Percentiles rank a stretch among this genome's conserved stretches.
Conservation (phyloP, 2,797 vertebrate genomes). For the Manis pentadactyla region DNA sequence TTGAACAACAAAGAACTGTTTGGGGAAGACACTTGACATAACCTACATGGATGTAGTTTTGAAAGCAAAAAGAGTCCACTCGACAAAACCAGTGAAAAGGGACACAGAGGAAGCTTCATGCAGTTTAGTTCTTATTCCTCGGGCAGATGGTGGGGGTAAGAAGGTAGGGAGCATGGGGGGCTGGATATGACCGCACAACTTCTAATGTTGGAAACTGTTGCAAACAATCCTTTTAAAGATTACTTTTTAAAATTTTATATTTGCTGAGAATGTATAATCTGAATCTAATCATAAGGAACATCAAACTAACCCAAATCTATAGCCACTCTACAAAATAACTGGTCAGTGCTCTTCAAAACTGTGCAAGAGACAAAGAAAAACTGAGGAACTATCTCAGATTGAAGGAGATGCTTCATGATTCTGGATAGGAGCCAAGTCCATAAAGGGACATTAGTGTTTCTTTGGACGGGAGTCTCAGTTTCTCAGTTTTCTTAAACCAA, state of each 20-base stretch:
- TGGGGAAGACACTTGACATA: not conserved
- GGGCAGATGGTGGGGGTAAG: too few relatives aligned
- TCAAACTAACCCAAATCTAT: not conserved
- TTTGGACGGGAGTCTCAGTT: not conserved
- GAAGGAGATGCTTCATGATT: not conserved
- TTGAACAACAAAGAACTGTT: not conserved
- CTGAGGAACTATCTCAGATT: not conserved
- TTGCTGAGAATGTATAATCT: constrained; percentile 7
- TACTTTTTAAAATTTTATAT: not conserved
- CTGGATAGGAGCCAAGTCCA: not conserved
- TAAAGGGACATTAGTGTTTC: not conserved
- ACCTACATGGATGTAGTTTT: not conserved
- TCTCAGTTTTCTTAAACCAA: constrained; percentile 19
- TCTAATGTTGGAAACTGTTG: not conserved
- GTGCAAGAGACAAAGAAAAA: not conserved
- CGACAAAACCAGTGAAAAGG: not conserved
- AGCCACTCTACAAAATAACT: not conserved
- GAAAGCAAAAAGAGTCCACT: not conserved
- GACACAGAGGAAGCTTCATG: not conserved
- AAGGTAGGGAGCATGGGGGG: too few relatives aligned
- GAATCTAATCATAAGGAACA: not conserved
- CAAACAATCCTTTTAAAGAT: not conserved
- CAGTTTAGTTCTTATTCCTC: not conserved
- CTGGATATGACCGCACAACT: not conserved
- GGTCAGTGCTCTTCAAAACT: not conserved